A percentile compares a stretch with the other conserved stretches of the same genome.
phyloP scores from a whole-genome alignment of 1,140 invertebrate species.

The Tetragnatha versicolor region DNA sequence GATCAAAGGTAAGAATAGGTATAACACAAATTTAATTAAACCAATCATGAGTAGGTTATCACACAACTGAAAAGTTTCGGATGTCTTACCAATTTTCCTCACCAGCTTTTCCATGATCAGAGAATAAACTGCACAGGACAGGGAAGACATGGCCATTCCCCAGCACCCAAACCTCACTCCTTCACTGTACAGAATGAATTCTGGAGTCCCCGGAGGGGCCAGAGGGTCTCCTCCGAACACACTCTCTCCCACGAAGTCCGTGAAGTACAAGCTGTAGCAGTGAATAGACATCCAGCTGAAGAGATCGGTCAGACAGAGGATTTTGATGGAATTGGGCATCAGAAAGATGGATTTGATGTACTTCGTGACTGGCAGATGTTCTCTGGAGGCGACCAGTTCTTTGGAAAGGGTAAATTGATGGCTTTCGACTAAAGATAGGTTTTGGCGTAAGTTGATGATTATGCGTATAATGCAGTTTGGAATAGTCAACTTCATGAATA shows the following conservation, averaged over 20 bases:
- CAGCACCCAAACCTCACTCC: constrained; percentile 94
- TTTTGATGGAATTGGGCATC: constrained; percentile 85
- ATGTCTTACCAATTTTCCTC: constrained; percentile 75
- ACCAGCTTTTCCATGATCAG: constrained; percentile 87
- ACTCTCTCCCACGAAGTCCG: constrained; percentile 94
- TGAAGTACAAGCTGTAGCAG: constrained; percentile 96
- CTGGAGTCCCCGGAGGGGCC: constrained; percentile 72
- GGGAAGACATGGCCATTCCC: constrained; percentile 95
- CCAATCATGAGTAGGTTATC: no score
- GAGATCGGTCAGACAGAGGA: constrained; percentile 91
- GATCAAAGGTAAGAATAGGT: no score
- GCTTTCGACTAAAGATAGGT: no score
- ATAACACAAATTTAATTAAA: no score
- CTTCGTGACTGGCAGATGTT: constrained; percentile 60
- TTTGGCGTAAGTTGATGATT: neutral
- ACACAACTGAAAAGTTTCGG: no score
- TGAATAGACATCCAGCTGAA: constrained; percentile 98
- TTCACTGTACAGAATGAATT: constrained; percentile 78
- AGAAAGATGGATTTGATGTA: constrained; percentile 88
- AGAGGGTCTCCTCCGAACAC: constrained; percentile 92
- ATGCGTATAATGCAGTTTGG: neutral
- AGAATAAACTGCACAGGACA: constrained; percentile 93
- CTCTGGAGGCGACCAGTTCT: neutral
- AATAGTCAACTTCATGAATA: neutral
- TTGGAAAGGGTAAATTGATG: no score